A percentile compares a stretch with the other conserved stretches of the same genome.
These are phyloP conservation scores for Euplexia lucipara DNA, from an alignment of 2,888 invertebrate species.

Conservation along the genomic window DNA sequence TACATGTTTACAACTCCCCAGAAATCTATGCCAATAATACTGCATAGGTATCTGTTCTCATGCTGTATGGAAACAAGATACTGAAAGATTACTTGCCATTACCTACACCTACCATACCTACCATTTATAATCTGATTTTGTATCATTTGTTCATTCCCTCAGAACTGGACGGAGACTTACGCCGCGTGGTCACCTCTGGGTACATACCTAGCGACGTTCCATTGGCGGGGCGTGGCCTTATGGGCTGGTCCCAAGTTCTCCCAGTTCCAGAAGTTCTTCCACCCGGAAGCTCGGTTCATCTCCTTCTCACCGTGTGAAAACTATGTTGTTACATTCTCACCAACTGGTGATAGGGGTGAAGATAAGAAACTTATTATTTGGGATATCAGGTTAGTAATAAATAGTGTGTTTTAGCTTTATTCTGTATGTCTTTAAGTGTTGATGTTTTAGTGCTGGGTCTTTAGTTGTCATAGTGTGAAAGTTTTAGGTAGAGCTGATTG, in stretches of 20 bases:
- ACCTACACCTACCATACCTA: neutral
- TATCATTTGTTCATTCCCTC: slow-evolving; percentile 43
- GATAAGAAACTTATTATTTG: slow-evolving; percentile 98
- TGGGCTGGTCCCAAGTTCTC: slow-evolving; percentile 99
- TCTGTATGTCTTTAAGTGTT: neutral
- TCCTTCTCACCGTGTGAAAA: slow-evolving; percentile 99
- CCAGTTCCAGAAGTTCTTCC: slow-evolving; percentile 97
- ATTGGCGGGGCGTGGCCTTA: slow-evolving; percentile 98
- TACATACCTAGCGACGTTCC: slow-evolving; percentile 98
- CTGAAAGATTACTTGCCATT: too few species aligned
- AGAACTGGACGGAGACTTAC: slow-evolving; percentile 99
- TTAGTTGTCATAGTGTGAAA: too few species aligned
- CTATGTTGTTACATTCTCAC: slow-evolving; percentile 98
- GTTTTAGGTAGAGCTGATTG: too few species aligned
- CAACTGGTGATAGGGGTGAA: slow-evolving; percentile 93
- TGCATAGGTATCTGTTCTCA: too few species aligned
- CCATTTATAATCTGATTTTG: neutral
- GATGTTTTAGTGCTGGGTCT: neutral
- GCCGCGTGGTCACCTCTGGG: slow-evolving; percentile 99
- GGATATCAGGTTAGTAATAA: slow-evolving; percentile 95
- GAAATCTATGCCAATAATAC: too few species aligned
- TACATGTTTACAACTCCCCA: too few species aligned
- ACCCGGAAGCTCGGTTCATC: slow-evolving; percentile 97
- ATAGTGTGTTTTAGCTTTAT: neutral
- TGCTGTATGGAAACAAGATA: too few species aligned